These are phyloP conservation scores for Acromyrmex charruanus DNA, from an alignment of 1,140 invertebrate species.

Conservation along the genomic window DNA sequence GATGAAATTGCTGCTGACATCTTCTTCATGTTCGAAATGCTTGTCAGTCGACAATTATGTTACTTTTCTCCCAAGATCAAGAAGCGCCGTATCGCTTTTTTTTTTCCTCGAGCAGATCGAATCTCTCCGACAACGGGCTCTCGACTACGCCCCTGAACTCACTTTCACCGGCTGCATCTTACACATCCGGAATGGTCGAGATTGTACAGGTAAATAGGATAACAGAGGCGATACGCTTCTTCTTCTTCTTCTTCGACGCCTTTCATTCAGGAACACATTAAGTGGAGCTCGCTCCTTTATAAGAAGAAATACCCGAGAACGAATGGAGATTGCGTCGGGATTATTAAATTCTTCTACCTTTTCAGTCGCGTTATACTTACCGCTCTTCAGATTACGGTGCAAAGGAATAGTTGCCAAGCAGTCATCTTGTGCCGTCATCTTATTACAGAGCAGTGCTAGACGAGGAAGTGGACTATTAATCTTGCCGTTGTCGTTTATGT, in stretches of 20 bases:
- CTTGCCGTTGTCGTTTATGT: constrained; percentile 28
- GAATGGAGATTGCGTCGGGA: constrained; percentile 67
- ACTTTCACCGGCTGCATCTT: constrained; percentile 79
- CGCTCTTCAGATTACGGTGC: constrained; percentile 21
- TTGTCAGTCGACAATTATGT: constrained; percentile 7
- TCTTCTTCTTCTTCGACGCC: constrained; percentile 9
- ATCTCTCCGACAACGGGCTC: constrained; percentile 6
- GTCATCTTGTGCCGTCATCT: constrained; percentile 15
- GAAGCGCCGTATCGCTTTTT: neutral
- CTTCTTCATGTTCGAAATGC: neutral
- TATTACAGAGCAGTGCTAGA: constrained; percentile 4
- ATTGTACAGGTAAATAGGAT: constrained; percentile 62
- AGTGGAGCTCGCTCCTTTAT: constrained; percentile 46
- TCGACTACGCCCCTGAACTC: constrained; percentile 70
- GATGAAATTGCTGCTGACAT: neutral
- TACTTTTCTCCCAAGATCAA: neutral
- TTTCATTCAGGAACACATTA: constrained; percentile 46
- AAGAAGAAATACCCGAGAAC: constrained; percentile 54
- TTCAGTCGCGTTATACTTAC: constrained; percentile 56
- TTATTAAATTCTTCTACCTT: constrained; percentile 61
- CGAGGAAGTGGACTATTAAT: constrained; percentile 27
- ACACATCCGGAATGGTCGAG: constrained; percentile 67
- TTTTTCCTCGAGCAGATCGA: neutral
- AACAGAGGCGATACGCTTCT: constrained; percentile 38
- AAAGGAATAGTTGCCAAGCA: constrained; percentile 11